Conservation (phyloP, 1,140 invertebrate genomes). For the Latrodectus geometricus region DNA sequence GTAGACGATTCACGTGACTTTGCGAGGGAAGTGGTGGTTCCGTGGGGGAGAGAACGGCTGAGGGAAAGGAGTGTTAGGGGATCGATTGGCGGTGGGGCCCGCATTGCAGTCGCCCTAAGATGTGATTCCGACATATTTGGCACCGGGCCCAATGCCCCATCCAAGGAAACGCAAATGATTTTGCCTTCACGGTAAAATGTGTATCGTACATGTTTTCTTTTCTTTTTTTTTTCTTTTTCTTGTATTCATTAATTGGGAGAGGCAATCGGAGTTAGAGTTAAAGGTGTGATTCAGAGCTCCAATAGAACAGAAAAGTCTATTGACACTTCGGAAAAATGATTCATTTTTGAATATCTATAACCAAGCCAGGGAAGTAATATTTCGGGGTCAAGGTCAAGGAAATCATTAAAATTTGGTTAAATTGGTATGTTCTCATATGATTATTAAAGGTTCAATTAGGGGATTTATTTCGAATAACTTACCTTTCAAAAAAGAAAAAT, state of each 20-base stretch:
- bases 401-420: no score
- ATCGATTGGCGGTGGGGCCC: conserved; percentile 46
- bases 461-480: no score
- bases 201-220: not conserved
- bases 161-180: not conserved
- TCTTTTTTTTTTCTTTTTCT: not conserved
- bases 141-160: conserved; percentile 38
- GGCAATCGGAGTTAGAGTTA: not conserved
- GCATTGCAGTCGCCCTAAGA: conserved; percentile 51
- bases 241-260: not conserved
- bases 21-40: not conserved
- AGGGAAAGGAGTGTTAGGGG: not conserved
- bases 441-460: no score
- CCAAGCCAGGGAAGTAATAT: no score
- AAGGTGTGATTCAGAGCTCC: no score
- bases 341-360: no score
- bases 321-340: no score
- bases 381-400: no score
- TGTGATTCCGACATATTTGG: conserved; percentile 6
- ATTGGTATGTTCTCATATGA: no score
- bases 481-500: no score
- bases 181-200: not conserved
- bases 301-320: no score
- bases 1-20: conserved; percentile 52
- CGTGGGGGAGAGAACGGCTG: not conserved